Evolutionary conservation across 2,888 invertebrate genomes (phyloP).

Genomic region (Melanostoma scalare): DNA sequence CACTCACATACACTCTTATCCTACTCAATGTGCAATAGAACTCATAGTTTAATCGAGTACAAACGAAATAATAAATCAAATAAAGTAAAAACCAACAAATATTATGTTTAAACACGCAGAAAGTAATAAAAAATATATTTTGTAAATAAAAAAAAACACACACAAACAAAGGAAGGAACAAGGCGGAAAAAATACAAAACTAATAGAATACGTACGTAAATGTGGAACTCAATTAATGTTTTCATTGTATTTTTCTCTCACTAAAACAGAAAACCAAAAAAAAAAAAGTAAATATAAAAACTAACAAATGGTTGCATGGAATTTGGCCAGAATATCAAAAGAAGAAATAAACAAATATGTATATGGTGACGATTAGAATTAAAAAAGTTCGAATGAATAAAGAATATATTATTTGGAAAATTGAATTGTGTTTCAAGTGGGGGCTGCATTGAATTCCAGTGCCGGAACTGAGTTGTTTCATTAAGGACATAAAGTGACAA

Average conservation of each 20-base stretch:
- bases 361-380: slow-evolving; percentile 68
- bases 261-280: slow-evolving; percentile 36
- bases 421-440: background rate
- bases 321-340: slow-evolving; percentile 63
- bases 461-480: too few relatives aligned
- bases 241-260: slow-evolving; percentile 69
- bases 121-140: slow-evolving; percentile 52
- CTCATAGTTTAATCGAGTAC: slow-evolving; percentile 72
- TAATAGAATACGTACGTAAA: slow-evolving; percentile 68
- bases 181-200: slow-evolving; percentile 28
- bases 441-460: too few relatives aligned
- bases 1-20: slow-evolving; percentile 60
- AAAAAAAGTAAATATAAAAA: slow-evolving; percentile 25
- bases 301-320: slow-evolving; percentile 64
- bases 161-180: slow-evolving; percentile 10
- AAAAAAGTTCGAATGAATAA: slow-evolving; percentile 67
- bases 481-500: too few relatives aligned
- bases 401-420: slow-evolving; percentile 68
- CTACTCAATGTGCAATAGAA: slow-evolving; percentile 73
- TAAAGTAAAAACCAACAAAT: slow-evolving; percentile 46
- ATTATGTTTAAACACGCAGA: slow-evolving; percentile 2
- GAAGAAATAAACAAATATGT: slow-evolving; percentile 42
- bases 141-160: slow-evolving; percentile 58
- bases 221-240: slow-evolving; percentile 70
- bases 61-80: slow-evolving; percentile 42